These are phyloP conservation scores for Vicugna pacos DNA, from an alignment of 2,113 vertebrate genomes.

Conservation along the genomic window DNA sequence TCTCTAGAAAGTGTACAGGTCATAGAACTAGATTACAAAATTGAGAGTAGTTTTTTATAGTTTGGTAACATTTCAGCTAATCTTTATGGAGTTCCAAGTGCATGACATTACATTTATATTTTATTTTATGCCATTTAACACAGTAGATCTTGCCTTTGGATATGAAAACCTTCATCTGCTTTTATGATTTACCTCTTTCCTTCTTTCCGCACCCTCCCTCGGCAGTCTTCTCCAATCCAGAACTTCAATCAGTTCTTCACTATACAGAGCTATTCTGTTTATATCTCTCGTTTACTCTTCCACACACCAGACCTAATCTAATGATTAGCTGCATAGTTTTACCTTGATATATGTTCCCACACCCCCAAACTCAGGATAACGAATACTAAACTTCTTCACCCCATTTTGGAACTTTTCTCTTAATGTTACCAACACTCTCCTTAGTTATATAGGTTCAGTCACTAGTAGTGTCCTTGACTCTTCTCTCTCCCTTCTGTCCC, in stretches of 20 bases:
- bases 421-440: not conserved
- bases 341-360: not conserved
- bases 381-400: not conserved
- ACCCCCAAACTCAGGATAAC: not conserved
- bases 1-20: constrained; percentile 50
- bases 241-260: not conserved
- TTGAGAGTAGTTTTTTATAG: not conserved
- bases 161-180: not conserved
- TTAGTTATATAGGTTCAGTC: not conserved
- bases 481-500: not conserved
- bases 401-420: constrained; percentile 6
- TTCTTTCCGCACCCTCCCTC: constrained; percentile 14
- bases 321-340: not conserved
- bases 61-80: not conserved
- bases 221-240: not conserved
- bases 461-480: not conserved
- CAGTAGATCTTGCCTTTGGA: not conserved
- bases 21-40: not conserved
- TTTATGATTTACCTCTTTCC: not conserved
- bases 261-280: not conserved
- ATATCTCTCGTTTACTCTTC: not conserved
- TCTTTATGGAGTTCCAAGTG: constrained; percentile 9
- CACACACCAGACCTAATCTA: not conserved
- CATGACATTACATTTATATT: constrained; percentile 8
- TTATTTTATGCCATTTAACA: constrained; percentile 17